Base-by-base conservation (phyloP, 1,140 invertebrate genomes). In the Zeugodacus cucurbitae region DNA sequence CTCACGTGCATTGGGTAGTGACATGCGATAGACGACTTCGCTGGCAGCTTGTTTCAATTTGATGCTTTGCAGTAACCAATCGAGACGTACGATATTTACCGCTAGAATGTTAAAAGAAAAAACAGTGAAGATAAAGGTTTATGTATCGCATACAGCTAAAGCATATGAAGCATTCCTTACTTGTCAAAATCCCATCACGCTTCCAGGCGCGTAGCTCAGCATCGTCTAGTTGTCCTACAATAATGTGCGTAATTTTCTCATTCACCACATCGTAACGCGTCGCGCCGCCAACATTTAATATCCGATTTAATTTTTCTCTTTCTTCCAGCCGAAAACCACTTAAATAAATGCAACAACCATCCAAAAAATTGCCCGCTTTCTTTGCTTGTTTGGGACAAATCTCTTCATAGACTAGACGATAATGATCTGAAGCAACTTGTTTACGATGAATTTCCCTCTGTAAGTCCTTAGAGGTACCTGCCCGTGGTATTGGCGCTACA, bases 231-330 rank as follows among this genome's bases (percentile, higher is more conserved):
- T 96, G 95, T 2, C 96, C 96, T 32, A 97, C 94, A 34, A 98
- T 94, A 48, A 97, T 95, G 93, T 98, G 98, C 0, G 97, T 97
- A 6, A 98, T 95, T 89, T 96, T 94, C 86, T 96, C 96, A 89
- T 95, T 96, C 86, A 97, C 94, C 85, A 95, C 95, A 90, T 96
- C 96, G 89, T 97, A 96, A 89, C 97, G 95, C 17, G 96, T 97
- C 44, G 96, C 98, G 58, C 97, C 97, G 34, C 96, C 96, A 22
- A 95, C 94, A 90, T 98, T 98, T 6, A 98, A 94, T 29, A 98
- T 95, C 89, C 96, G 96, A 64, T 96, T 95, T 1, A 98, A 91
- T 92, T 97, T 98, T 89, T 98, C 97, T 34, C 96, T 94, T 88
- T 96, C 94, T 74, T 94, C 94, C 0, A 92, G 57, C 8, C 92